Percentiles rank a stretch among this genome's conserved stretches.
Evolutionary conservation across 2,113 vertebrate genomes (phyloP).

Genomic region (Synchiropus splendidus): DNA sequence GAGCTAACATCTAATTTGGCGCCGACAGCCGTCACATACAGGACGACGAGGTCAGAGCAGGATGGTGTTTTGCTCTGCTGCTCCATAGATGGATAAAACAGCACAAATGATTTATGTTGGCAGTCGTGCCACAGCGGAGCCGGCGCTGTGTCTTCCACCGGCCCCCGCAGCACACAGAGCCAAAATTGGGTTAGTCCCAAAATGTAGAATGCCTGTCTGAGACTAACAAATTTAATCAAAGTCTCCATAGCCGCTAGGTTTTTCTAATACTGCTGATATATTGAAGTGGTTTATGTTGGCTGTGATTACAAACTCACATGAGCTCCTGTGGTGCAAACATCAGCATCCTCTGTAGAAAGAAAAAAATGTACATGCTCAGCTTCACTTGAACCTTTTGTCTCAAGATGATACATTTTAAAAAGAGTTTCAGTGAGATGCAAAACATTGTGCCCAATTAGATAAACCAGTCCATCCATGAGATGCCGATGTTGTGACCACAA

Average conservation of each 20-base stretch:
- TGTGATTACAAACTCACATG: constrained; percentile 23
- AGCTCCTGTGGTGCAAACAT: neutral
- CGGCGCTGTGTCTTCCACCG: constrained; percentile 33
- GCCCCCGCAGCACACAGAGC: constrained; percentile 34
- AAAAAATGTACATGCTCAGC: too few relatives aligned
- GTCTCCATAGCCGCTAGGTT: constrained; percentile 47
- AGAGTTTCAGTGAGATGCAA: too few relatives aligned
- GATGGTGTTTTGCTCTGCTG: constrained; percentile 57
- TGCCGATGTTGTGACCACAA: too few relatives aligned
- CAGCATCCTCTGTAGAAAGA: too few relatives aligned
- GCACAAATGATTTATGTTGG: constrained; percentile 62
- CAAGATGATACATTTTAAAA: too few relatives aligned
- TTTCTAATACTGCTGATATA: constrained; percentile 45
- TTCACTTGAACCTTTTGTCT: too few relatives aligned
- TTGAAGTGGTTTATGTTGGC: too few relatives aligned
- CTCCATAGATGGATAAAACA: constrained; percentile 51
- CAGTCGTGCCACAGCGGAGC: constrained; percentile 40
- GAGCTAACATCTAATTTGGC: neutral
- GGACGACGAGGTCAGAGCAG: constrained; percentile 26
- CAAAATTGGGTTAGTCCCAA: constrained; percentile 59
- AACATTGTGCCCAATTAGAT: too few relatives aligned
- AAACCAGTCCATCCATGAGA: too few relatives aligned
- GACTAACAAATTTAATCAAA: constrained; percentile 64
- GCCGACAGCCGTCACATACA: constrained; percentile 21
- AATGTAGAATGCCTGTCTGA: constrained; percentile 58